Conservation (phyloP, 2,888 invertebrate species). For the Hypena proboscidalis region DNA sequence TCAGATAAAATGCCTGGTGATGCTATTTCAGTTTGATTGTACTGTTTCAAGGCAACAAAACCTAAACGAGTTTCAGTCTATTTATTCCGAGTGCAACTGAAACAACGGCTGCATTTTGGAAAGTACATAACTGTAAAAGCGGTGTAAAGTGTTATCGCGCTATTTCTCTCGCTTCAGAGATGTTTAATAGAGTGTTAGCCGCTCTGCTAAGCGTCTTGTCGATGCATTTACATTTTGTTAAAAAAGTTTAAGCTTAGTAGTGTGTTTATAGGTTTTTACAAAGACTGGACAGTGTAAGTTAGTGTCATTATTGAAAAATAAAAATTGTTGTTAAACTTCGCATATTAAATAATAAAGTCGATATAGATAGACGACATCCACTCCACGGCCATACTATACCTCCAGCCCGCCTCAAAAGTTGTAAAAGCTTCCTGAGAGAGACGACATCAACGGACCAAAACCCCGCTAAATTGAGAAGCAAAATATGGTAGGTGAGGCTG, state of each 20-base stretch:
- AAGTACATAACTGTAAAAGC: slow-evolving; percentile 23
- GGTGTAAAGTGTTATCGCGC: slow-evolving; percentile 29
- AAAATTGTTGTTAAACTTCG: no score
- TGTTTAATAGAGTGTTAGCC: slow-evolving; percentile 20
- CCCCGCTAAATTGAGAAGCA: no score
- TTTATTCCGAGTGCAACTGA: slow-evolving; percentile 21
- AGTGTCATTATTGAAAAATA: no score
- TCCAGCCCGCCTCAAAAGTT: no score
- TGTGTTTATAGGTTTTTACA: background rate
- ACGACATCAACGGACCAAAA: no score
- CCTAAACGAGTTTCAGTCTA: slow-evolving; percentile 23
- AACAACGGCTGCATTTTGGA: slow-evolving; percentile 24
- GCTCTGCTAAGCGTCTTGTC: slow-evolving; percentile 15
- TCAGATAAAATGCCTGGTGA: slow-evolving; percentile 18
- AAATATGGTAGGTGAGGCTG: no score
- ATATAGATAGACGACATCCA: no score
- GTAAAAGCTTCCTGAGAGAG: no score
- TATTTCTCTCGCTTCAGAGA: slow-evolving; percentile 19
- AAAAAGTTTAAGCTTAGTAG: slow-evolving; percentile 7
- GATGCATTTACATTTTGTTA: slow-evolving; percentile 16
- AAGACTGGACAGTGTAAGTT: no score
- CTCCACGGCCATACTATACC: no score
- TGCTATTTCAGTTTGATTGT: slow-evolving; percentile 29
- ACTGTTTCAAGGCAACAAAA: slow-evolving; percentile 10
- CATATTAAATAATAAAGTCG: no score